Evolutionary conservation across 2,888 invertebrate genomes (phyloP).

Genomic region (Salticus scenicus): DNA sequence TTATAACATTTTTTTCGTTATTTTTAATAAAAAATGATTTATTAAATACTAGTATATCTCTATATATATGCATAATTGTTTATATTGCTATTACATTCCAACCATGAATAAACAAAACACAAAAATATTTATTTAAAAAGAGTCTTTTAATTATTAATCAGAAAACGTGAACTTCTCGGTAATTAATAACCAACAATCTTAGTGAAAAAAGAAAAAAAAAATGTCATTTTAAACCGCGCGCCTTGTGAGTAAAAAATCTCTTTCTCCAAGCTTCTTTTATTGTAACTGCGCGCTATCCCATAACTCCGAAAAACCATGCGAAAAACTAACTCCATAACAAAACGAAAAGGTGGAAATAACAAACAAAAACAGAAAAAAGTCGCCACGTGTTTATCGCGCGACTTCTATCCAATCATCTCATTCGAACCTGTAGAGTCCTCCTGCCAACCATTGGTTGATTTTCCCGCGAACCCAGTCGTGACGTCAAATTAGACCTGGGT

Average conservation of each 20-base stretch:
- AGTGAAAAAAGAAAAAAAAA: conserved; percentile 17
- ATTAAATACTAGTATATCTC: too few relatives aligned
- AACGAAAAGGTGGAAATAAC: neutral
- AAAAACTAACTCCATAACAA: conserved; percentile 34
- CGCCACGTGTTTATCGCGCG: conserved; percentile 61
- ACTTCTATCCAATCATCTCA: conserved; percentile 42
- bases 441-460: conserved; percentile 39
- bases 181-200: neutral
- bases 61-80: too few relatives aligned
- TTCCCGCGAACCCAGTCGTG: conserved; percentile 54
- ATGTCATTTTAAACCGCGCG: too few relatives aligned
- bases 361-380: conserved; percentile 13
- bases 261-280: neutral
- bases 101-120: too few relatives aligned
- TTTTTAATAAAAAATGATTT: too few relatives aligned
- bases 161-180: too few relatives aligned
- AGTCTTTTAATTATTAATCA: too few relatives aligned
- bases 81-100: too few relatives aligned
- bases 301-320: conserved; percentile 10
- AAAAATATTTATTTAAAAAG: too few relatives aligned
- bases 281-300: conserved; percentile 18
- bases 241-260: conserved; percentile 13
- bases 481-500: conserved; percentile 23
- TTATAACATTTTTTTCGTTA: too few relatives aligned
- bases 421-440: conserved; percentile 41